Conservation (phyloP, 2,888 invertebrate species). For the Lasioglossum marginatum region DNA sequence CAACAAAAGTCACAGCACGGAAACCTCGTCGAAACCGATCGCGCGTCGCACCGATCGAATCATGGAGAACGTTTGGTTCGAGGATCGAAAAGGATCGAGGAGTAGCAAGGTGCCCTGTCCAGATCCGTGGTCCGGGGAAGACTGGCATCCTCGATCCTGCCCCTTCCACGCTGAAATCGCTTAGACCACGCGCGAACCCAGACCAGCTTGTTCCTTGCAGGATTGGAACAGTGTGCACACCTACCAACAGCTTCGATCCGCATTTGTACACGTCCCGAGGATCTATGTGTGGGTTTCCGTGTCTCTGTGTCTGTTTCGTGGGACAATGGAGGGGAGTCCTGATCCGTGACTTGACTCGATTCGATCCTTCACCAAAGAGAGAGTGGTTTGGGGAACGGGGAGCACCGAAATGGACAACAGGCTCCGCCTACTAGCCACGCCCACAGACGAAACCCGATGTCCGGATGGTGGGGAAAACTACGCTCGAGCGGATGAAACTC, state of each 20-base stretch:
- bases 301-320: not conserved
- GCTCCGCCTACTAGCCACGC: conserved; percentile 47
- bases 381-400: conserved; percentile 26
- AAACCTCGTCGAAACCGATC: conserved; percentile 1
- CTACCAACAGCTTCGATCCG: not conserved
- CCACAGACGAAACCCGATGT: conserved; percentile 7
- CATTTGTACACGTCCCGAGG: not conserved
- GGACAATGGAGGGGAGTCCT: conserved; percentile 31
- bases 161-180: conserved; percentile 71
- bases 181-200: conserved; percentile 41
- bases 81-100: conserved; percentile 42
- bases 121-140: conserved; percentile 77
- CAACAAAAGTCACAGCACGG: conserved; percentile 38
- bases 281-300: not conserved
- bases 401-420: conserved; percentile 30
- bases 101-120: conserved; percentile 63
- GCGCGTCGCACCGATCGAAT: not conserved
- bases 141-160: conserved; percentile 75
- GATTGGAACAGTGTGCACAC: not conserved
- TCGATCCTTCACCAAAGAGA: conserved; percentile 30
- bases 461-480: conserved; percentile 25
- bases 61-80: not conserved
- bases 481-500: conserved; percentile 51
- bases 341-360: conserved; percentile 36
- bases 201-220: conserved; percentile 11